Conservation (phyloP, 2,797 vertebrate genomes). For the Mycteria americana region DNA sequence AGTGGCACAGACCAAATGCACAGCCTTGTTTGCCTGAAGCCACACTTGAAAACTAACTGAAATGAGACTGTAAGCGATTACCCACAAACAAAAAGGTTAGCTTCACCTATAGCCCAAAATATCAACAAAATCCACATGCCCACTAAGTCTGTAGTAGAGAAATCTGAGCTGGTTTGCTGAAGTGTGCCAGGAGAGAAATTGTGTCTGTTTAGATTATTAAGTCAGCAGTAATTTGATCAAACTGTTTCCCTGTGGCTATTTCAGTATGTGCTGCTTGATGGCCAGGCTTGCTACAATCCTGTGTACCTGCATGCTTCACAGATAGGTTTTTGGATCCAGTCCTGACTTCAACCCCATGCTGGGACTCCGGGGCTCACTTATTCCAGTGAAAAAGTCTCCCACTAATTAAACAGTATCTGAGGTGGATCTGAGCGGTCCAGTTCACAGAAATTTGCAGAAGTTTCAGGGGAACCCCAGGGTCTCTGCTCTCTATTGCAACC, state of each 20-base stretch:
- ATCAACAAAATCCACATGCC: neutral
- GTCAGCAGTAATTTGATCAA: neutral
- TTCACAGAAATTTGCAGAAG: neutral
- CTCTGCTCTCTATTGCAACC: neutral
- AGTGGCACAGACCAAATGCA: neutral
- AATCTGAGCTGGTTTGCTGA: neutral
- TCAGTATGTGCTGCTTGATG: neutral
- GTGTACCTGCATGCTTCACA: neutral
- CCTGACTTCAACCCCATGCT: neutral
- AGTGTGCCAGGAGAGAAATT: neutral
- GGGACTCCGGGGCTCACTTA: neutral
- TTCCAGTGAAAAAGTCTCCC: neutral
- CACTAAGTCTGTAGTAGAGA: neutral
- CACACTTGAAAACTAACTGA: neutral
- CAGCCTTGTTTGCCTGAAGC: neutral
- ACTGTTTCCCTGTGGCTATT: neutral
- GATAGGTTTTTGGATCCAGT: neutral
- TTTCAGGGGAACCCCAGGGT: neutral
- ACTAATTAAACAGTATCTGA: neutral
- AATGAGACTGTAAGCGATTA: neutral
- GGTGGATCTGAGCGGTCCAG: neutral
- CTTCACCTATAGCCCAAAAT: neutral
- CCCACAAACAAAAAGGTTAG: neutral
- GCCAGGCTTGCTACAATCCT: neutral
- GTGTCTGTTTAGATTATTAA: neutral